Base-by-base conservation (phyloP, 2,888 invertebrate species). In the Eristalinus aeneus region DNA sequence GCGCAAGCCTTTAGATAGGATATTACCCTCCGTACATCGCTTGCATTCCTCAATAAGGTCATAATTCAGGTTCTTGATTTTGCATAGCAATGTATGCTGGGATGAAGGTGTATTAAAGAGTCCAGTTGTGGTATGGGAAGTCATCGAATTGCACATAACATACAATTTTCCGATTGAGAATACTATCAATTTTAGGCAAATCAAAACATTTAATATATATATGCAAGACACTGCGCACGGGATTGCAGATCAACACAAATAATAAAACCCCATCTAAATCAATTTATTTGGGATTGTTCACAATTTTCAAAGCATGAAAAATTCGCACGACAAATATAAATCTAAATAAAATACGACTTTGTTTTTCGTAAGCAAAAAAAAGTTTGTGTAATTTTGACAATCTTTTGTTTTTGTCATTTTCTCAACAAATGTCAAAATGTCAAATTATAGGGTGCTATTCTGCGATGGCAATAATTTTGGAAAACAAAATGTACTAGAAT, bases 1-100 rank as follows among this genome's bases (percentile, higher is more conserved):
- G 65, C 91, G 90, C 58, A 92, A 76, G 39, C 89, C 88, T 75
- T 91, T 90, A 27, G 92, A 89, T 68, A 92, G 88, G 39, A 89
- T 88, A 11, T 90, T 90, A 31, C 91, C 91, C 82, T 91, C 91
- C 22, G 88, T 86, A 76, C 91, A 91, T 60, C 90, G 90, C 72
- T 92, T 92, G 72, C 92, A 92, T 88, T 92, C 92, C 73, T 92
- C 92, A 56, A 92, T 90, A 23, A 91, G 89, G 34, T 91, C 91
- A 88, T 90, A 90, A 84, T 90, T 91, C 2, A 91, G 88, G 88
- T 90, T 91, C 12, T 89, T 89, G 32, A 92, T 90, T 88, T 90
- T 91, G 0, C 88, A 72, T 32, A 89, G 88, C 36, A 89, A 74
- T 6, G 88, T 88, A 23, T 88, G 69, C n/a, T 82, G 81, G 0